phyloP scores from a whole-genome alignment of 64 coral and sea anemone species.

The Pocillopora verrucosa region DNA sequence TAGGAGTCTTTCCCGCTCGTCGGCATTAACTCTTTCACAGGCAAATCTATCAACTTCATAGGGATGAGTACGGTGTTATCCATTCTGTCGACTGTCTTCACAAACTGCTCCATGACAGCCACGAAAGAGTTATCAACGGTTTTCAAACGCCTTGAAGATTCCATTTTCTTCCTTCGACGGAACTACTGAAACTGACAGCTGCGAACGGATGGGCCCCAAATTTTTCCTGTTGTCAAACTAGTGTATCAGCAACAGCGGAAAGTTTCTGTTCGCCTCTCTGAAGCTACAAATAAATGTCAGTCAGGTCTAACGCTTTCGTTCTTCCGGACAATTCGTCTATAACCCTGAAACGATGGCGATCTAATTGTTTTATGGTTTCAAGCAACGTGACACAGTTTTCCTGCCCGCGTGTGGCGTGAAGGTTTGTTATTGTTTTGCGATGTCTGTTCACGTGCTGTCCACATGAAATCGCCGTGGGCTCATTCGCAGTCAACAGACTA shows the following conservation, averaged over 20 bases:
- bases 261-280: not conserved
- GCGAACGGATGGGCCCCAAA: not conserved
- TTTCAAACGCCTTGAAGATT: slow-evolving; percentile 7
- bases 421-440: not conserved
- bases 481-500: not conserved
- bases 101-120: slow-evolving; percentile 29
- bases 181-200: slow-evolving; percentile 1
- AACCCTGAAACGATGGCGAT: not conserved
- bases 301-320: not conserved
- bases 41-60: slow-evolving; percentile 40
- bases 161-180: not conserved
- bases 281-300: not conserved
- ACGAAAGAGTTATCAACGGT: slow-evolving; percentile 32
- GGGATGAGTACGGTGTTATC: slow-evolving; percentile 23
- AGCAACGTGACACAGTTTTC: slow-evolving; percentile 23
- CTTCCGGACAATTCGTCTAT: not conserved
- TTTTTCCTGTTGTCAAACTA: not conserved
- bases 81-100: slow-evolving; percentile 34
- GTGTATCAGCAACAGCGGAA: not conserved
- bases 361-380: not conserved
- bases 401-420: slow-evolving; percentile 2
- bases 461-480: not conserved
- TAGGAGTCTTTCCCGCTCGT: not conserved
- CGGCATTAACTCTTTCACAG: slow-evolving; percentile 17
- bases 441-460: slow-evolving; percentile 26